Evolutionary conservation across 1,140 invertebrate species (phyloP), one percentile per base, ranked within the genome.

Genomic region (Euschistus heros): DNA sequence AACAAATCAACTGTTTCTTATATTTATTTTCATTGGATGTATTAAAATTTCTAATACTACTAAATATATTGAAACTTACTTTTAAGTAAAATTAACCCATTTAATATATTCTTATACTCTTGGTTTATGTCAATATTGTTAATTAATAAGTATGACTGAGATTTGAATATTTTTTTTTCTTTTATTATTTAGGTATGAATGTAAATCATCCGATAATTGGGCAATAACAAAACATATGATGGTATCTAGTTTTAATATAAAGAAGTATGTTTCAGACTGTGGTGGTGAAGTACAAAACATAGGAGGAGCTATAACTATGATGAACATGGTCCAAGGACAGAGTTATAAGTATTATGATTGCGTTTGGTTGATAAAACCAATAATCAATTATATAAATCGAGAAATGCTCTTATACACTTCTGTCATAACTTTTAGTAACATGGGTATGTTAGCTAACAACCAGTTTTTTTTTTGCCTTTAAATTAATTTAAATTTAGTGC

Each of bases 291-390:
- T 88, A 3, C 84, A 84, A 57, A 86, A 86, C 71, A 77, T 84
- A 17, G 86, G 86, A 3, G 86, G 86, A 0, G 81, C 83, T 14
- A 88, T 89, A 26, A 88, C 86, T 10, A 88, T 89, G 86, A 85
- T 87, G 81, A 82, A 87, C 69, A 87, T 88, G 85, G 80, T 84
- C 8, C 76, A 76, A 54, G 80, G 82, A 66, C 64, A 65, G 8
- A 62, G 67, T 17, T 76, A 79, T 0, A 80, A 82, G 71, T 77
- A 78, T 0, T 88, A 84, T 68, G 85, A 89, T 70, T 88, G 86
- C 70, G 80, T 88, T 44, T 89, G 86, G 86, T 76, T 88, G 5
- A 84, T 89, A 3, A 80, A 82, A 70, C 84, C 84, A 6, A 80
- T 82, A 1, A 80, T 81, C 47, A 83, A 78, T 67, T 84, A 82